Percentiles rank a stretch among this genome's conserved stretches.
Conservation (phyloP, 2,113 vertebrate species). For the Lamprologus tigripictilis region DNA sequence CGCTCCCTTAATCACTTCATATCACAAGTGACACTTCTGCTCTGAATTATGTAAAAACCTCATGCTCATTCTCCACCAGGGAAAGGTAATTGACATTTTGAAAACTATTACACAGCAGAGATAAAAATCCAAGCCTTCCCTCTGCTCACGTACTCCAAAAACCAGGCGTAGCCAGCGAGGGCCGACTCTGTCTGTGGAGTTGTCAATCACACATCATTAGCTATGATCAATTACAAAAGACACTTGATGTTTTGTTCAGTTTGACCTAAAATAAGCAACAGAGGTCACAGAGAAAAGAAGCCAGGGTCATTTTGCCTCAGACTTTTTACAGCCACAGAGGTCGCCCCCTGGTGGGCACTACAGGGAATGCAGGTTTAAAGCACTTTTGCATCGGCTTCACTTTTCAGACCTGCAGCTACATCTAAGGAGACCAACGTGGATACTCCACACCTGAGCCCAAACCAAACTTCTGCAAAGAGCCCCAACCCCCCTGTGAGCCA, state of each 20-base stretch:
- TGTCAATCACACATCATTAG: not conserved
- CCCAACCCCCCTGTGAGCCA: not conserved
- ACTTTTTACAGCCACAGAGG: not conserved
- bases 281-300: not conserved
- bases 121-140: not conserved
- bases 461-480: not conserved
- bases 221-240: not conserved
- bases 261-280: not conserved
- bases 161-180: not conserved
- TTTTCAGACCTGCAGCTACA: not conserved
- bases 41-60: not conserved
- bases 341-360: not conserved
- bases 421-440: not conserved
- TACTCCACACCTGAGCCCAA: not conserved
- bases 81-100: not conserved
- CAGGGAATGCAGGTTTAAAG: not conserved
- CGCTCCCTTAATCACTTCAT: not conserved
- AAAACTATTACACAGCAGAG: not conserved
- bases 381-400: not conserved
- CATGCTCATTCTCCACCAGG: not conserved
- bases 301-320: not conserved
- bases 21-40: not conserved
- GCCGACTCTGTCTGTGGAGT: not conserved
- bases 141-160: not conserved
- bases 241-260: not conserved